phyloP scores from a whole-genome alignment of 1,140 invertebrate species.

The Drosophila insularis region DNA sequence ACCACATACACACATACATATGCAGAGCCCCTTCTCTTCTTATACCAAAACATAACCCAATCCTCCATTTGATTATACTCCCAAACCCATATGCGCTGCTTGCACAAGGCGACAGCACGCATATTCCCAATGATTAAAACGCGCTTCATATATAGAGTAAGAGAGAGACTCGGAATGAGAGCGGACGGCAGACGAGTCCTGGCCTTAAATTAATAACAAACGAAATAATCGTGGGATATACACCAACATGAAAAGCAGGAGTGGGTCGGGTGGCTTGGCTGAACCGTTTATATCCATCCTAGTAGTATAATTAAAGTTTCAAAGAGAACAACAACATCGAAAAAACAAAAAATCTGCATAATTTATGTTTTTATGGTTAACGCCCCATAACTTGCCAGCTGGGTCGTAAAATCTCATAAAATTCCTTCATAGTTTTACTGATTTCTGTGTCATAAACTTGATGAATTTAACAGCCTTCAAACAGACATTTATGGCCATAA shows the following conservation, averaged over 20 bases:
- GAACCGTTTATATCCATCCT: constrained; percentile 3
- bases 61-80: constrained; percentile 10
- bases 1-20: neutral
- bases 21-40: neutral
- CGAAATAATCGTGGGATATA: constrained; percentile 45
- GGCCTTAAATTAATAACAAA: constrained; percentile 72
- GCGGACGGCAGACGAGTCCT: constrained; percentile 14
- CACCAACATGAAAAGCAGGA: constrained; percentile 15
- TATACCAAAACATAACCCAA: neutral
- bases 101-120: constrained; percentile 27
- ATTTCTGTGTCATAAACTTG: constrained; percentile 11
- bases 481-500: constrained; percentile 56
- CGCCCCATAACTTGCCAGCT: constrained; percentile 38
- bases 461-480: constrained; percentile 64
- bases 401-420: constrained; percentile 62
- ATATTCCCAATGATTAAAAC: constrained; percentile 58
- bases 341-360: constrained; percentile 65
- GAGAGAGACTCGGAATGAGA: neutral
- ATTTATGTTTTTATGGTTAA: constrained; percentile 72
- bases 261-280: neutral
- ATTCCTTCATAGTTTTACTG: constrained; percentile 41
- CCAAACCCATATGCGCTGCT: constrained; percentile 10
- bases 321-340: constrained; percentile 1
- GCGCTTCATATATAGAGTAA: constrained; percentile 51
- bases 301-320: constrained; percentile 65